Percentiles rank a stretch among this genome's conserved stretches.
Evolutionary conservation across 2,888 invertebrate genomes (phyloP).

Genomic region (Patella pellucida): DNA sequence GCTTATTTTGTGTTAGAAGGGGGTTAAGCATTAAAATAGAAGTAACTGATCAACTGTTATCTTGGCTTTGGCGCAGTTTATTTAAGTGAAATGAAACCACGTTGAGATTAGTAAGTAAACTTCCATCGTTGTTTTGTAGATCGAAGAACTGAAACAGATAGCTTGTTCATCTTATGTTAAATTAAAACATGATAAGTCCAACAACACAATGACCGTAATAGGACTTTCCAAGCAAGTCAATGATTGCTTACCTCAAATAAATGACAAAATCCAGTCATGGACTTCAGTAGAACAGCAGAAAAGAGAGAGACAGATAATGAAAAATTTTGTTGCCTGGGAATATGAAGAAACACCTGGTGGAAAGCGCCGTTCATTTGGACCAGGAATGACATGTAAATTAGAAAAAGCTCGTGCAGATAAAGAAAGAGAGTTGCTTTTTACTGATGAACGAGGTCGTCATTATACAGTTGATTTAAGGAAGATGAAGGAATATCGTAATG

Average conservation of each 20-base stretch:
- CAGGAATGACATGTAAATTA: conserved; percentile 13
- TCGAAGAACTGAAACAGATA: not conserved
- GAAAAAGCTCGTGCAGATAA: conserved; percentile 16
- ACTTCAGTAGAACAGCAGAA: not conserved
- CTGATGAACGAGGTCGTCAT: conserved; percentile 10
- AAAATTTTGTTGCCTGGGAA: conserved; percentile 17
- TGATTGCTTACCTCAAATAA: conserved; percentile 1
- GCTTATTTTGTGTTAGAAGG: too few species aligned
- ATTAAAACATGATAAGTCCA: not conserved
- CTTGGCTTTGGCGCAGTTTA: too few species aligned
- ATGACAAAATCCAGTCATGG: conserved; percentile 9
- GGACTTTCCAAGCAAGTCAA: conserved; percentile 1
- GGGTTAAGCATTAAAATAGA: too few species aligned
- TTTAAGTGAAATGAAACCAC: too few species aligned
- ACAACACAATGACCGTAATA: not conserved
- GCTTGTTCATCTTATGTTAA: conserved; percentile 6
- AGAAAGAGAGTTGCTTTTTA: not conserved
- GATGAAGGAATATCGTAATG: conserved; percentile 16
- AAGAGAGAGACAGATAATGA: not conserved
- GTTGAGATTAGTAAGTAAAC: not conserved
- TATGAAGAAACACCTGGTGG: conserved; percentile 15
- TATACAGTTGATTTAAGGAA: conserved; percentile 16
- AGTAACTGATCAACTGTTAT: too few species aligned
- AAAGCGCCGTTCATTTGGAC: conserved; percentile 11
- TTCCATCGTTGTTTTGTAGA: not conserved